Base-by-base conservation (phyloP, 2,888 invertebrate species). In the Mimas tiliae region DNA sequence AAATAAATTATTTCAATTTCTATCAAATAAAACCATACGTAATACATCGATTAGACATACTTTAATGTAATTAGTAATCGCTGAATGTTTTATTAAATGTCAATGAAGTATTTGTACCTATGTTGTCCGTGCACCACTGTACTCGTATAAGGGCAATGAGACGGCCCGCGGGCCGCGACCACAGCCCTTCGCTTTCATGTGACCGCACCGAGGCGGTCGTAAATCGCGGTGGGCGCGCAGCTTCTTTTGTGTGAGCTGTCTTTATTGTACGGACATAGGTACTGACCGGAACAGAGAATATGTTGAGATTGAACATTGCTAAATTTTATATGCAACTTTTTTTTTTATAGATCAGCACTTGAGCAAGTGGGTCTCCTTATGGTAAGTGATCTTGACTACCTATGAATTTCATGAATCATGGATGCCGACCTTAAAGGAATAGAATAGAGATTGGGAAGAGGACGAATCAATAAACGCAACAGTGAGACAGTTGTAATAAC, bases 171-270 rank as follows among this genome's bases (percentile, higher is more conserved):
- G 45, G 12, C 45, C 45, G 45, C 14, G 45, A 14, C 45, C 45
- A 45, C 21, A 12, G 53, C 53, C 34, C 34, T 38, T 45, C 63
- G 72, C 80, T 83, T 83, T 83, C 74, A 82, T 78, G 80, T 79
- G 72, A 71, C 77, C 78, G 81, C 69, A 65, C 66, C 64, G 74
- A 74, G 77, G 74, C 74, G 72, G 69, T 70, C 77, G 79, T 83
- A 81, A 83, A 84, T 83, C 78, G 81, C 79, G 78, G 81, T 79
- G 78, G 73, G 75, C 73, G 65, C 70, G 48, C 70, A 71, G 72
- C 72, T 69, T 74, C 73, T 78, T 76, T 78, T 74, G 74, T 76
- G 70, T 72, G 66, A 62, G 69, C 65, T 71, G 55, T 68, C 65
- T 74, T 74, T 71, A 71, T 72, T 69, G 62, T 50, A 47, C 66